A percentile compares a stretch with the other conserved stretches of the same genome.
Conservation (phyloP, 2,113 vertebrate genomes). For the Rattus norvegicus region GRCr8 NC_086024.1:55297501-55298000, state of each 20-base stretch:
- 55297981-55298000: slow-evolving; percentile 7
- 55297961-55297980: slow-evolving; percentile 31
- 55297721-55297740: slow-evolving; percentile 17
- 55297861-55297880: not conserved
- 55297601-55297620: no score
- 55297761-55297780: slow-evolving; percentile 23
- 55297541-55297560: no score
- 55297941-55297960: not conserved
- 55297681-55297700: no score
- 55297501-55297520: no score
- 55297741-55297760: slow-evolving; percentile 49
- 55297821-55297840: not conserved
- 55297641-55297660: no score
- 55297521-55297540: no score
- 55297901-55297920: not conserved
- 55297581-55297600: no score
- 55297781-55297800: slow-evolving; percentile 16
- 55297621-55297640: no score
- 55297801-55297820: not conserved
- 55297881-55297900: not conserved
- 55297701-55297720: not conserved
- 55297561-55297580: no score
- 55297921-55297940: not conserved
- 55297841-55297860: not conserved
- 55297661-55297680: no score